Percentiles rank a stretch among this genome's conserved stretches.
These are phyloP conservation scores for Phaenicophaeus curvirostris DNA, from an alignment of 2,797 vertebrate genomes.

Conservation along the genomic window DNA sequence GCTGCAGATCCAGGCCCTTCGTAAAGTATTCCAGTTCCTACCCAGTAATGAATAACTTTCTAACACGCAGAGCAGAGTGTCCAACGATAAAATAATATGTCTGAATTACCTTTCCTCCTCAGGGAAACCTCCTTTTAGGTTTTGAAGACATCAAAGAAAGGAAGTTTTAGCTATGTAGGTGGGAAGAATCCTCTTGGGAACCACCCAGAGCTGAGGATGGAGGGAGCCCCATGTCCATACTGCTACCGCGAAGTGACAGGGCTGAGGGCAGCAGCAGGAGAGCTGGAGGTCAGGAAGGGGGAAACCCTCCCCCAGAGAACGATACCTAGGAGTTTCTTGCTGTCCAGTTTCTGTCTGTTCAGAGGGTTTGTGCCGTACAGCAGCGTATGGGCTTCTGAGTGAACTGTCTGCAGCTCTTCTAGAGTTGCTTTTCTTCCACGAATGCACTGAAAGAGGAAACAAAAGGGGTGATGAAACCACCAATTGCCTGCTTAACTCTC, in stretches of 20 bases:
- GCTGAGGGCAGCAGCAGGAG: background rate
- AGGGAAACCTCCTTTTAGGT: background rate
- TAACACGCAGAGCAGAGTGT: background rate
- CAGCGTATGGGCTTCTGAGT: slow-evolving; percentile 91
- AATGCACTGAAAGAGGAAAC: slow-evolving; percentile 82
- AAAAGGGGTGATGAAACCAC: background rate
- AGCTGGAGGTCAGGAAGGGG: background rate
- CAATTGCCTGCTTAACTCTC: background rate
- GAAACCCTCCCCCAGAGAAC: background rate
- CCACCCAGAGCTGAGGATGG: background rate
- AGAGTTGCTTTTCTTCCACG: slow-evolving; percentile 94
- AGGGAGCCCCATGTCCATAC: background rate
- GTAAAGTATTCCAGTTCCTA: background rate
- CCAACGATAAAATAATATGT: background rate
- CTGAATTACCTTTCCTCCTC: background rate
- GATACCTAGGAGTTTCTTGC: slow-evolving; percentile 85
- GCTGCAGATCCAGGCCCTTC: background rate
- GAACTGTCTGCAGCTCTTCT: slow-evolving; percentile 94
- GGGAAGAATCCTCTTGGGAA: background rate
- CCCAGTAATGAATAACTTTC: background rate
- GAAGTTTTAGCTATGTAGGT: background rate
- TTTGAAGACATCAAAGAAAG: background rate
- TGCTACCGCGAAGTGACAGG: background rate
- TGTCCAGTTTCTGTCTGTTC: slow-evolving; percentile 94
- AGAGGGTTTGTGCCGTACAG: slow-evolving; percentile 96